Evolutionary conservation across 2,888 invertebrate species (phyloP), one percentile per base, ranked within the genome.

Genomic region (Thera britannica): DNA sequence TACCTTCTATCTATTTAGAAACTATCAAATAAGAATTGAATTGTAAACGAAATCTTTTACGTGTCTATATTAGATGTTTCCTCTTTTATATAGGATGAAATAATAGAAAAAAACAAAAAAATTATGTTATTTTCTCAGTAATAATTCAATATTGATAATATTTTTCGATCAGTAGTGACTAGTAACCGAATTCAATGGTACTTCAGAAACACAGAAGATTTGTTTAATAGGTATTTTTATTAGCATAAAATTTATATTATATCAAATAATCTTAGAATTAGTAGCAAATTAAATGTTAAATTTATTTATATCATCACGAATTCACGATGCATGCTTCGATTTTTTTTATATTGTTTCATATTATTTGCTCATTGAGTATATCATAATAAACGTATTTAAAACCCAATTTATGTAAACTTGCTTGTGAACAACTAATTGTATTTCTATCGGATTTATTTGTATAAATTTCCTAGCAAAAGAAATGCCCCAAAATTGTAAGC

Each of bases 401-500:
- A 44, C 44, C 38, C 11, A 41, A 57, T 12, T 12, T 2, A 51
- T 51, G 51, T 38, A 12, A 57, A 41, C n/a, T 41, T 41, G 38
- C 12, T 57, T 56, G 23, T 23, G 23, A 49, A 46, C 4, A 48
- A 48, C 11, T n/a, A 11, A 48, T 48, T 48, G 8, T 11, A 9
- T 7, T 11, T 48, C 2, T 11, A 48, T 41, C 41, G 48, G 51
- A 23, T 7, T 23, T 51, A 51, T 51, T 36, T 11, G 9, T 55
- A n/a, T 11, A 38, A 35, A 3, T 55, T 55, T n/a, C 34, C 44
- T 48, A 8, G 11, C 46, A 62, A 52, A 57, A 38, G 62, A 74
- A 68, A 61, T 64, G 62, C 55, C 48, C 55, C 55, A 74, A 79
- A 75, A 74, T 74, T 66, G 67, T 74, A 73, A 75, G 74, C 4